Evolutionary conservation across 1,140 invertebrate species (phyloP), one percentile per base, ranked within the genome.

Genomic region (Coptotermes formosanus): DNA sequence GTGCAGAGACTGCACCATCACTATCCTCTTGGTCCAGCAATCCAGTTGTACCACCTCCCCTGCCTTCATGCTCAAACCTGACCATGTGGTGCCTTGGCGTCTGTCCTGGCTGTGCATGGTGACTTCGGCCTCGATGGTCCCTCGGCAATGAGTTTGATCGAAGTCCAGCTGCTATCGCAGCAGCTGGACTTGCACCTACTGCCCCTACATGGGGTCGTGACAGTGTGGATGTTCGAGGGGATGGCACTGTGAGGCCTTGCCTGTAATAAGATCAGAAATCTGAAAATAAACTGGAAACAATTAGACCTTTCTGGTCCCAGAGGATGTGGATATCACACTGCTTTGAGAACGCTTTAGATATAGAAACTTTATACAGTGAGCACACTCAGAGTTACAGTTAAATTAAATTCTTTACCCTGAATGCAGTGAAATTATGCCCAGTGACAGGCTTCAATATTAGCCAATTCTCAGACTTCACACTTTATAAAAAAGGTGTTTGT

Each of bases 1-100:
- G 96, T 59, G 96, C 96, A 75, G 96, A 96, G 45, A 96, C 92
- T 83, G 95, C 95, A 59, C 96, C 96, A 90, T 97, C 96, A 88
- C 94, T 95, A 88, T 97, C 96, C 89, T 96, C 95, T 90, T 96
- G 94, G 90, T 93, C 93, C 87, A 94, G 90, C 85, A 94, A 90
- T 86, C 84, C 44, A 19, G 55, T 84, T 25, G 43, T 82, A 86
- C 89, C 84, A 90, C 88, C 85, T 90, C 90, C 25, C 88, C 87
- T 19, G 0, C 81, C n/a, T 84, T 86, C 87, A 64, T 86, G 87
- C 69, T 88, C 88, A 87, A 90, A 88, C 43, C 88, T 59, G 38
- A 88, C 87, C 87, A 87, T 84, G 86, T 87, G 86, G 82, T 82
- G 85, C 23, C 59, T 7, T 14, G 84, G 81, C 8, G 83, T 84